Base-by-base conservation (phyloP, 2,888 invertebrate genomes). In the Sphaerophoria taeniata region DNA sequence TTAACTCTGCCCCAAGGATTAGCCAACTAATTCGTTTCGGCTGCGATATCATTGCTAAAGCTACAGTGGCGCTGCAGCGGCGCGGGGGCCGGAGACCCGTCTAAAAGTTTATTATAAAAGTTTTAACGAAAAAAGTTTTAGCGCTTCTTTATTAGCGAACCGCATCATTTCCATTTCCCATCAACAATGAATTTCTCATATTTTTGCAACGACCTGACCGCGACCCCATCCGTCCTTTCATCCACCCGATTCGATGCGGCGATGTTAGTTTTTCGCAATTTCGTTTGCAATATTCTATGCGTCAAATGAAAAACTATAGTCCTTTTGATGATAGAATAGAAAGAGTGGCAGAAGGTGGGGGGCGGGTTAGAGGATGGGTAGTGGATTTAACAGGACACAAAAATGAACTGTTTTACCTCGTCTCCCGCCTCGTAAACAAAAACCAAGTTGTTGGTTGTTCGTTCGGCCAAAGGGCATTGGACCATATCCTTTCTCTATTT, bases 51-150 rank as follows among this genome's bases (percentile, higher is more conserved):
- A n/a, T n/a, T n/a, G n/a, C n/a, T n/a, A n/a, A n/a, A n/a, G n/a
- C n/a, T n/a, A n/a, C n/a, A n/a, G n/a, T n/a, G n/a, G 49, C 9
- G 47, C 11, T 49, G 49, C 39, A 43, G 39, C 39, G 6, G 9
- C 9, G 5, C 6, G 39, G 9, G 39, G 36, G 4, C 4, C 6
- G 36, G 6, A 43, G 55, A 60, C 69, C 71, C 65, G 75, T 71
- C 69, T n/a, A 36, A 63, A 81, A 80, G 76, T 85, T 86, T 86
- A 81, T 56, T 86, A 86, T 86, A 81, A 86, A 82, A 86, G 86
- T 86, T 86, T 86, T 86, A 86, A 86, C 86, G 81, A 86, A 86
- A 82, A 86, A 86, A 86, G 77, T 86, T 86, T 60, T 82, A 61
- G 31, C 65, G 33, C 78, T 73, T 71, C 81, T 60, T 39, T 82